phyloP scores from a whole-genome alignment of 2,888 invertebrate genomes.

The Orthosia gothica region DNA sequence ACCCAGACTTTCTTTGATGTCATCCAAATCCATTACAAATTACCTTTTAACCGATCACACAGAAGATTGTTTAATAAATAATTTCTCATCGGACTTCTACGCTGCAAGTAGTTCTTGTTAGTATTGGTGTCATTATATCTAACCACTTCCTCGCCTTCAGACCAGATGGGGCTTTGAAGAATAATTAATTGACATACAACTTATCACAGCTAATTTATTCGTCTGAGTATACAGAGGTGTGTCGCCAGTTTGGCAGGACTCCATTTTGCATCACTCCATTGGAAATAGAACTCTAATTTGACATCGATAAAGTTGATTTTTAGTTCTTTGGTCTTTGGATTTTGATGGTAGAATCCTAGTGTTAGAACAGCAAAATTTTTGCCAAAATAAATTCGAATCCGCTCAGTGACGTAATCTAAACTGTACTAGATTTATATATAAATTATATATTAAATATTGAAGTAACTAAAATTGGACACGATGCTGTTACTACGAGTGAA shows the following conservation, averaged over 20 bases:
- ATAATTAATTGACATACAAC: slow-evolving; percentile 91
- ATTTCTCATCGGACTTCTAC: slow-evolving; percentile 51
- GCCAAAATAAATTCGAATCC: slow-evolving; percentile 88
- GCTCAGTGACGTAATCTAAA: slow-evolving; percentile 84
- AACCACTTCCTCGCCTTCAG: slow-evolving; percentile 78
- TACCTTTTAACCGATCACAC: slow-evolving; percentile 7
- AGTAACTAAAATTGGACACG: slow-evolving; percentile 71
- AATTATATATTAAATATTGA: slow-evolving; percentile 68
- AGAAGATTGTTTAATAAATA: slow-evolving; percentile 62
- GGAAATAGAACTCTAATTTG: slow-evolving; percentile 67
- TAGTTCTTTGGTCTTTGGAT: slow-evolving; percentile 68
- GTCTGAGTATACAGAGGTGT: slow-evolving; percentile 88
- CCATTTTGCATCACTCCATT: slow-evolving; percentile 72
- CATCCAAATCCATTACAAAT: slow-evolving; percentile 18
- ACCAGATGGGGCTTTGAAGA: slow-evolving; percentile 91
- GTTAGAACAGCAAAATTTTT: slow-evolving; percentile 84
- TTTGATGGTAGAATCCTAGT: slow-evolving; percentile 74
- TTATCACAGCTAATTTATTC: slow-evolving; percentile 91
- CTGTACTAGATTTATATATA: slow-evolving; percentile 75
- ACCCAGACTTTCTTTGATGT: slow-evolving; percentile 34
- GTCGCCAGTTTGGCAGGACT: slow-evolving; percentile 88
- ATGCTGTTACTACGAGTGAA: slow-evolving; percentile 49
- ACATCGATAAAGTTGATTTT: slow-evolving; percentile 65
- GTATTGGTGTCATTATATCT: slow-evolving; percentile 77
- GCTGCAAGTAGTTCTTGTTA: slow-evolving; percentile 55